These are phyloP conservation scores for Volucella inanis DNA, from an alignment of 2,888 invertebrate genomes.

Conservation along the genomic window DNA sequence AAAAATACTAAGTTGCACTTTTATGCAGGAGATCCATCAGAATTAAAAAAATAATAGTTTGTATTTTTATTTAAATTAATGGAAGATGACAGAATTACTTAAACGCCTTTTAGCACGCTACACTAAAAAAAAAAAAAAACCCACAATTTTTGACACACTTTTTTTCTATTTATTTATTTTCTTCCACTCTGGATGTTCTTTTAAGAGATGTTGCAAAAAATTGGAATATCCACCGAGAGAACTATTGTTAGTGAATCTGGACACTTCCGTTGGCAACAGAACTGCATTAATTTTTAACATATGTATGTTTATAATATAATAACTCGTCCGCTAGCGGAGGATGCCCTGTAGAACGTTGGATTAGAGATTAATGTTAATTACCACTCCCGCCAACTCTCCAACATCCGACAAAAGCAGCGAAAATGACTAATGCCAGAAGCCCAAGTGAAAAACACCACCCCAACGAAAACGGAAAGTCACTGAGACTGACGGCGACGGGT, in stretches of 20 bases:
- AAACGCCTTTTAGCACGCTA: slow-evolving; percentile 42
- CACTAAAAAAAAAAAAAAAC: slow-evolving; percentile 1
- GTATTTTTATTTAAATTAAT: background rate
- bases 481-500: slow-evolving; percentile 1
- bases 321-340: slow-evolving; percentile 11
- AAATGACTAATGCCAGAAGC: slow-evolving; percentile 15
- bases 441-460: background rate
- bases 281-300: background rate
- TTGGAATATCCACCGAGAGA: slow-evolving; percentile 11
- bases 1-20: background rate
- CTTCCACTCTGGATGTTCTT: slow-evolving; percentile 26
- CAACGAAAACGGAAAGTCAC: slow-evolving; percentile 58
- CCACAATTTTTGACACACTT: slow-evolving; percentile 1
- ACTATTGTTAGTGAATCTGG: background rate
- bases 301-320: background rate
- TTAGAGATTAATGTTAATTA: background rate
- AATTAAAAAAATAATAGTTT: background rate
- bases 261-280: background rate
- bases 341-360: slow-evolving; percentile 21
- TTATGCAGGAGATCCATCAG: background rate
- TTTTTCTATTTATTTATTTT: background rate
- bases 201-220: slow-evolving; percentile 1
- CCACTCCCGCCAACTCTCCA: slow-evolving; percentile 54
- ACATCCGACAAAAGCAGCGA: slow-evolving; percentile 36
- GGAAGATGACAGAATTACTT: slow-evolving; percentile 13